Base-by-base conservation (phyloP, 35 echinoderm and acorn worm species). In the Ophiothrix spiculata region DNA sequence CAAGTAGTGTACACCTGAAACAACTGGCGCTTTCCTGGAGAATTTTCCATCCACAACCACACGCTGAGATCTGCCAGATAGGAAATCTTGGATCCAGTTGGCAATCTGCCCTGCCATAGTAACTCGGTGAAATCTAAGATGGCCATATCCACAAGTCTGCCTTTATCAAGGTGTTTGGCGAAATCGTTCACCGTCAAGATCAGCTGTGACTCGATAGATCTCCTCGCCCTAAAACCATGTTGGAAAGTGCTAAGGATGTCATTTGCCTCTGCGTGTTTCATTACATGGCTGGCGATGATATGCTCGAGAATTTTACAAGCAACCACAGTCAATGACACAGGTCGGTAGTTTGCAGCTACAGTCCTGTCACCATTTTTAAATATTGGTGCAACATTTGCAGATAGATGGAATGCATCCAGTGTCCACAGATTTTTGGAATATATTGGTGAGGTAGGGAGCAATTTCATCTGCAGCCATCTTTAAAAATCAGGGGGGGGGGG, bases 21-120 rank as follows among this genome's bases (percentile, higher is more conserved):
- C 42, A 45, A 82, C 87, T 31, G 60, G 14, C 12, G 80, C 78
- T 29, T 29, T 41, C 28, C 33, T 64, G n/a, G 87, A 89, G 10
- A 36, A 35, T 25, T 41, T 77, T 23, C 87, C 80, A 13, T 90
- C 80, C 41, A 90, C 64, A 15, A 90, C 63, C 38, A 90, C 87
- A 29, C 69, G 80, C 56, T 76, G 79, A 32, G 60, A 75, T 77
- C 80, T 76, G 60, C 60, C 37, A 45, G 35, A 38, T 14, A 81
- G 78, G 42, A 87, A 88, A 64, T 69, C 40, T 32, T 49, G 37
- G 15, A 90, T 83, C 79, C 87, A 90, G n/a, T 56, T 76, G 33
- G 46, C 77, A 74, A 87, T n/a, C 86, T 19, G 14, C 28, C 15
- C 79, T 87, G 33, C 86, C 86, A 87, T 79, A 87, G 33, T 87